phyloP scores from a whole-genome alignment of 2,797 vertebrate species.

The Trachops cirrhosus region DNA sequence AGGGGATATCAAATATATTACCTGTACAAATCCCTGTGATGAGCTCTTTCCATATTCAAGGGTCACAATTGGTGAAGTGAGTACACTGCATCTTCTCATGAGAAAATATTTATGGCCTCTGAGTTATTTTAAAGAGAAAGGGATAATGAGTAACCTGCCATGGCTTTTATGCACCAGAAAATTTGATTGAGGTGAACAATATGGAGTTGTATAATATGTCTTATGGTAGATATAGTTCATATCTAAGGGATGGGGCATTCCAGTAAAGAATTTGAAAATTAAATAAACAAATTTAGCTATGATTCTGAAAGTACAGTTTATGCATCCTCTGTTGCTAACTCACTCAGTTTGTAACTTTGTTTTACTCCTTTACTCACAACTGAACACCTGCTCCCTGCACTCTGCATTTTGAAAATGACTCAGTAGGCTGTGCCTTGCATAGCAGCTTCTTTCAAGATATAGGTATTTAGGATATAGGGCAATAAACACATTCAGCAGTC shows the following conservation, averaged over 20 bases:
- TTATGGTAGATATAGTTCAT: neutral
- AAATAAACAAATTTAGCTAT: constrained; percentile 38
- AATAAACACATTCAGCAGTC: neutral
- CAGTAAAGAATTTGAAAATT: constrained; percentile 20
- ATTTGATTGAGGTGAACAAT: neutral
- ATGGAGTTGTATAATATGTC: neutral
- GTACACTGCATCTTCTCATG: neutral
- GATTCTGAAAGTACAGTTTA: neutral
- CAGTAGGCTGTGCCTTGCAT: neutral
- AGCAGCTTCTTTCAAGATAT: neutral
- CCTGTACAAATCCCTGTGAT: neutral
- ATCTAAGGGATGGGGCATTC: neutral
- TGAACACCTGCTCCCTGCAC: neutral
- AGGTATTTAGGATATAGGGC: neutral
- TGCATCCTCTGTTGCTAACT: neutral
- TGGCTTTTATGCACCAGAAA: neutral
- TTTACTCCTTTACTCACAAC: constrained; percentile 2
- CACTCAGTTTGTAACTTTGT: neutral
- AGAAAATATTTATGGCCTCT: neutral
- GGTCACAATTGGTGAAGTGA: neutral
- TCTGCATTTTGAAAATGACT: constrained; percentile 39
- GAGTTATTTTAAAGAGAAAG: neutral
- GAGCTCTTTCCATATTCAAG: neutral
- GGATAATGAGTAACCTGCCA: neutral
- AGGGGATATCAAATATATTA: neutral